These are phyloP conservation scores for Phania funesta DNA, from an alignment of 2,888 invertebrate genomes.

Conservation along the genomic window DNA sequence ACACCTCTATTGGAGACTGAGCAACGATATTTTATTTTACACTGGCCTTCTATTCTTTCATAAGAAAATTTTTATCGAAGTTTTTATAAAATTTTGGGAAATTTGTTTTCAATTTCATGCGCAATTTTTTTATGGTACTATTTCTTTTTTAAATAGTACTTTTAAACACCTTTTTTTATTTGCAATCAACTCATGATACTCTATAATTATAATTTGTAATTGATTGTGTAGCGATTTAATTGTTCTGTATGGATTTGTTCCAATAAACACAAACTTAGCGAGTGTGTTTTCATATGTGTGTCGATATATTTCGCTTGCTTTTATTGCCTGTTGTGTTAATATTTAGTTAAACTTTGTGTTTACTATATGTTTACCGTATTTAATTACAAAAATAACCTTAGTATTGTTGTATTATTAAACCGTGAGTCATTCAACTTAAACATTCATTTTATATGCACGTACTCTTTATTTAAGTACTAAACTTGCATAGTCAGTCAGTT, in stretches of 20 bases:
- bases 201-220: slow-evolving; percentile 1
- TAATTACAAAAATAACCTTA: slow-evolving; percentile 53
- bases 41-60: too few relatives aligned
- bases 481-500: background rate
- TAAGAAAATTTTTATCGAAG: too few relatives aligned
- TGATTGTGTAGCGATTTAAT: background rate
- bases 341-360: slow-evolving; percentile 21
- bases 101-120: too few relatives aligned
- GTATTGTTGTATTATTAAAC: slow-evolving; percentile 33
- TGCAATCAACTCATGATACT: too few relatives aligned
- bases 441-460: background rate
- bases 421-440: slow-evolving; percentile 39
- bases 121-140: too few relatives aligned
- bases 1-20: too few relatives aligned
- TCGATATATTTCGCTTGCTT: too few relatives aligned
- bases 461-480: background rate
- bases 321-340: background rate
- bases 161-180: too few relatives aligned
- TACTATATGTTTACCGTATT: slow-evolving; percentile 22
- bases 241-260: slow-evolving; percentile 21
- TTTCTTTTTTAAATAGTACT: too few relatives aligned
- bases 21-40: too few relatives aligned
- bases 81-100: too few relatives aligned
- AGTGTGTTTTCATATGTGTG: background rate
- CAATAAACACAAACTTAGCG: background rate